Conservation (phyloP, 2,888 invertebrate species). For the Idaea aversata region DNA sequence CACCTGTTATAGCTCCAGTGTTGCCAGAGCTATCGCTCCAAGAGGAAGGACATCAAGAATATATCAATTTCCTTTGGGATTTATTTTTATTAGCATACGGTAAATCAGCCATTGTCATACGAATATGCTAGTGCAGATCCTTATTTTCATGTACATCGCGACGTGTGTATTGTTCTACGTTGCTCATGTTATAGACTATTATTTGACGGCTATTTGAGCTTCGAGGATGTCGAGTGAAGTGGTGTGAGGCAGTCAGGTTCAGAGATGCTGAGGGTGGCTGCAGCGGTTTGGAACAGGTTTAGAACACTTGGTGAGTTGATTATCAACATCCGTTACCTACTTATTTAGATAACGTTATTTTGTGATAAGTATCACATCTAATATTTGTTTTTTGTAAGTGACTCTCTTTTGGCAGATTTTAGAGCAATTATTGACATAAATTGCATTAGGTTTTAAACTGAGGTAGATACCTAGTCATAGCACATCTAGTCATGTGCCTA, state of each 20-base stretch:
- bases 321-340: too few relatives aligned
- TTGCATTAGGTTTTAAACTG: too few relatives aligned
- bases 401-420: too few relatives aligned
- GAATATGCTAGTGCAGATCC: constrained; percentile 71
- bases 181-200: constrained; percentile 73
- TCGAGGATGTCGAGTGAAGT: constrained; percentile 12
- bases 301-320: constrained; percentile 52
- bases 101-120: neutral
- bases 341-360: too few relatives aligned
- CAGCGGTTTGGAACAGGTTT: constrained; percentile 36
- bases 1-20: too few relatives aligned
- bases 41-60: constrained; percentile 33
- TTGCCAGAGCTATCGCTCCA: neutral
- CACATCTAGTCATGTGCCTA: too few relatives aligned
- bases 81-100: constrained; percentile 8
- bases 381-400: too few relatives aligned
- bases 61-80: too few relatives aligned
- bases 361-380: too few relatives aligned
- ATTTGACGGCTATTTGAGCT: constrained; percentile 50
- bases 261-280: constrained; percentile 32
- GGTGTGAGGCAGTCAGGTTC: constrained; percentile 13
- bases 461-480: too few relatives aligned
- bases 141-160: constrained; percentile 76
- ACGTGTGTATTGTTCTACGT: constrained; percentile 73
- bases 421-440: too few relatives aligned